phyloP scores from a whole-genome alignment of 2,113 vertebrate species.

The Phalacrocorax pelagicus region DNA sequence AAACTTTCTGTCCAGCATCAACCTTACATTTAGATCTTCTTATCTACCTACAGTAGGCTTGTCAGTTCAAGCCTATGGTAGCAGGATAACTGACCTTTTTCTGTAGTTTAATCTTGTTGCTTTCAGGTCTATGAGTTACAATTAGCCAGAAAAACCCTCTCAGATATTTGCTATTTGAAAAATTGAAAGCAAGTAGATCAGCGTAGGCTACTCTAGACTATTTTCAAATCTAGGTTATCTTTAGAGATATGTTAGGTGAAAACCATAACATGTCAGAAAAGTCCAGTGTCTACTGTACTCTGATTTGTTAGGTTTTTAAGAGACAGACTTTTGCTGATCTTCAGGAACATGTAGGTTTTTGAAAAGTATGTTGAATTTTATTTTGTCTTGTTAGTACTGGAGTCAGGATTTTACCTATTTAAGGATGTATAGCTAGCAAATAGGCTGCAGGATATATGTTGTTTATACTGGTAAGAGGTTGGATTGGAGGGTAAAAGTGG shows the following conservation, averaged over 20 bases:
- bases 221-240: background rate
- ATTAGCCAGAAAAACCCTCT: background rate
- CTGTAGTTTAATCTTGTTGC: background rate
- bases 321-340: background rate
- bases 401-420: background rate
- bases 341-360: background rate
- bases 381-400: background rate
- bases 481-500: background rate
- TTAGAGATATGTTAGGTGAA: background rate
- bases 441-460: background rate
- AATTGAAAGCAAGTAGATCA: background rate
- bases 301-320: background rate
- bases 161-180: background rate
- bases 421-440: background rate
- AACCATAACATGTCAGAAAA: background rate
- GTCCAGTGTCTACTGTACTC: background rate
- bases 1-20: background rate
- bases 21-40: background rate
- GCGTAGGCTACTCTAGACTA: background rate
- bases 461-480: background rate
- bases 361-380: background rate
- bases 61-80: background rate
- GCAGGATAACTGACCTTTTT: background rate
- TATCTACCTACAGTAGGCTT: background rate
- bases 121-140: background rate